A percentile compares a stretch with the other conserved stretches of the same genome.
These are phyloP conservation scores for Hoplodrina ambigua DNA, from an alignment of 2,888 invertebrate species.

Conservation along the genomic window DNA sequence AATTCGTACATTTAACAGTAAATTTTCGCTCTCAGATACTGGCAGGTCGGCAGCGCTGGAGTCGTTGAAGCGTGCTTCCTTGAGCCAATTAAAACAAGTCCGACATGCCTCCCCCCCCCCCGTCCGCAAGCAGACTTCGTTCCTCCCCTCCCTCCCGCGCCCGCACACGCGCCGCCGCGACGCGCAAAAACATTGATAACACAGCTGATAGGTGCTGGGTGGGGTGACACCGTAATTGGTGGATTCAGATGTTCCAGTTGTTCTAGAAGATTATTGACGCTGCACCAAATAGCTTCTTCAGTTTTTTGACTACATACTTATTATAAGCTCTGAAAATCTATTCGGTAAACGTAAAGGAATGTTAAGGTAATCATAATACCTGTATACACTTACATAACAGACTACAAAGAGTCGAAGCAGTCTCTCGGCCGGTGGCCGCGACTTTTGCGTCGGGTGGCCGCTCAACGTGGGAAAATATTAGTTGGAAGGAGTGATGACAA, in stretches of 20 bases:
- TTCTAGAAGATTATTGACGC: neutral
- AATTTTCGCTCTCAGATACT: slow-evolving; percentile 65
- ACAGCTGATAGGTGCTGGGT: slow-evolving; percentile 57
- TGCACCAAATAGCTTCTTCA: neutral
- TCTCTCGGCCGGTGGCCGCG: slow-evolving; percentile 2
- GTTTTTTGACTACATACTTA: neutral
- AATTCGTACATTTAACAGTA: slow-evolving; percentile 57
- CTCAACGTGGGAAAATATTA: slow-evolving; percentile 68
- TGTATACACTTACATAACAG: neutral
- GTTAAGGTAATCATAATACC: neutral
- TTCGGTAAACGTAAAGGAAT: neutral
- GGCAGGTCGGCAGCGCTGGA: slow-evolving; percentile 68
- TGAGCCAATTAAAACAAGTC: slow-evolving; percentile 82
- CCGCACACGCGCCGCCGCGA: slow-evolving; percentile 47
- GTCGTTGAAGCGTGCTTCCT: slow-evolving; percentile 85
- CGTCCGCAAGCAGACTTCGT: slow-evolving; percentile 14
- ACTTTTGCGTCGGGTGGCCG: slow-evolving; percentile 25
- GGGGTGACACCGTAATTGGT: slow-evolving; percentile 36
- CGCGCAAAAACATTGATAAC: slow-evolving; percentile 74
- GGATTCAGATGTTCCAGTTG: neutral
- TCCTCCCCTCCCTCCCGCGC: slow-evolving; percentile 33
- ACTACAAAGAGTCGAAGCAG: neutral
- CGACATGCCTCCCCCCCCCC: slow-evolving; percentile 59
- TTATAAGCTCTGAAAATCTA: neutral
- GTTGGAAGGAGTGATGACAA: slow-evolving; percentile 55